Percentiles rank a stretch among this genome's conserved stretches.
phyloP scores from a whole-genome alignment of 2,888 invertebrate species.

The Melieria crassipennis region DNA sequence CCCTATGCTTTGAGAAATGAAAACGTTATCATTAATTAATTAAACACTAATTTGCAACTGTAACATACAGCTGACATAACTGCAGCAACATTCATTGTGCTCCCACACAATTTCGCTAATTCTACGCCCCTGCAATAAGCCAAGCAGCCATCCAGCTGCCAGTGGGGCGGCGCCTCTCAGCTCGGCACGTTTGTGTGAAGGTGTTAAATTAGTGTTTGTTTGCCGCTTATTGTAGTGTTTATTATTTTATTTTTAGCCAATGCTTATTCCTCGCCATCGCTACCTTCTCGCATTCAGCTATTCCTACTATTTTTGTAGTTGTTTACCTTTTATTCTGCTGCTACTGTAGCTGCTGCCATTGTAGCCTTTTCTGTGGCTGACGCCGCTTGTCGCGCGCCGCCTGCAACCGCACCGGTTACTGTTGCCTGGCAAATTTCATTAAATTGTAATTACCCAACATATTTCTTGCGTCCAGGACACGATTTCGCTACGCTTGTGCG shows the following conservation, averaged over 20 bases:
- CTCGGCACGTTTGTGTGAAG: slow-evolving; percentile 7
- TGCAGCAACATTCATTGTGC: no score
- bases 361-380: neutral
- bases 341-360: neutral
- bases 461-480: slow-evolving; percentile 14
- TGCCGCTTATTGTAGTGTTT: neutral
- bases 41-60: no score
- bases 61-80: no score
- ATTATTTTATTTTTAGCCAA: no score
- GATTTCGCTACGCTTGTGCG: neutral
- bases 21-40: no score
- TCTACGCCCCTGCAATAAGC: no score
- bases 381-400: neutral
- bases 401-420: neutral
- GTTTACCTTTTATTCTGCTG: slow-evolving; percentile 1
- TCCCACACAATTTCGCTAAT: no score
- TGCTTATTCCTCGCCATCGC: no score
- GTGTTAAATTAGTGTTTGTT: slow-evolving; percentile 23
- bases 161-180: neutral
- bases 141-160: no score
- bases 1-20: no score
- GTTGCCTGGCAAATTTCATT: slow-evolving; percentile 28
- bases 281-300: no score
- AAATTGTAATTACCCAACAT: slow-evolving; percentile 36
- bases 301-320: neutral